Evolutionary conservation across 1,140 invertebrate genomes (phyloP).

Genomic region (Bombus balteatus): DNA sequence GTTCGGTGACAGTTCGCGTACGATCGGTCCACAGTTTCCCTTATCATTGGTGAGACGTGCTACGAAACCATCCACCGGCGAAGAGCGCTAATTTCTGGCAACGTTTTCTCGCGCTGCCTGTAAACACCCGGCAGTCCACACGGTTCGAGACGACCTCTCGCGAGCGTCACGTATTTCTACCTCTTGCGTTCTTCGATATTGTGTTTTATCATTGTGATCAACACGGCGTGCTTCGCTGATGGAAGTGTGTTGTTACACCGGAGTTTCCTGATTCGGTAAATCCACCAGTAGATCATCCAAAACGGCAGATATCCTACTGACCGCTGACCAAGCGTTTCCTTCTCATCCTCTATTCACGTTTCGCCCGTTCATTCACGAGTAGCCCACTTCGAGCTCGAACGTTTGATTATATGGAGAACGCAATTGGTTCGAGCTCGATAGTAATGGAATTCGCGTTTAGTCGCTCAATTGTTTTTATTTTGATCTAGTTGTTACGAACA

Average conservation of each 20-base stretch:
- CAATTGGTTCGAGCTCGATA: background rate
- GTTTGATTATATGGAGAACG: background rate
- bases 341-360: background rate
- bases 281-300: too few species aligned
- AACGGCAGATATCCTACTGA: background rate
- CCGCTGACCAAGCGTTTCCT: background rate
- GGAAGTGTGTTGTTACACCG: background rate
- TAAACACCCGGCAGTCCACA: constrained; percentile 55
- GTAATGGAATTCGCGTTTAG: too few species aligned
- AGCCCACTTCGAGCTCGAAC: background rate
- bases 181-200: constrained; percentile 17
- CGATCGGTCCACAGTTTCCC: background rate
- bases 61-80: background rate
- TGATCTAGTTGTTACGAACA: background rate
- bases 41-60: background rate
- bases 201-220: background rate
- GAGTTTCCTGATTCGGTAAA: constrained; percentile 9
- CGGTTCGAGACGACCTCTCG: constrained; percentile 55
- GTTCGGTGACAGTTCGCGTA: constrained; percentile 22
- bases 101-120: constrained; percentile 33
- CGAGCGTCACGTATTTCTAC: constrained; percentile 40
- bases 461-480: too few species aligned
- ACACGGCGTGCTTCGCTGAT: background rate
- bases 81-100: background rate
- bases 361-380: constrained; percentile 5